A percentile compares a stretch with the other conserved stretches of the same genome.
Conservation (phyloP, 1,140 invertebrate species). For the Dendrolimus kikuchii region DNA sequence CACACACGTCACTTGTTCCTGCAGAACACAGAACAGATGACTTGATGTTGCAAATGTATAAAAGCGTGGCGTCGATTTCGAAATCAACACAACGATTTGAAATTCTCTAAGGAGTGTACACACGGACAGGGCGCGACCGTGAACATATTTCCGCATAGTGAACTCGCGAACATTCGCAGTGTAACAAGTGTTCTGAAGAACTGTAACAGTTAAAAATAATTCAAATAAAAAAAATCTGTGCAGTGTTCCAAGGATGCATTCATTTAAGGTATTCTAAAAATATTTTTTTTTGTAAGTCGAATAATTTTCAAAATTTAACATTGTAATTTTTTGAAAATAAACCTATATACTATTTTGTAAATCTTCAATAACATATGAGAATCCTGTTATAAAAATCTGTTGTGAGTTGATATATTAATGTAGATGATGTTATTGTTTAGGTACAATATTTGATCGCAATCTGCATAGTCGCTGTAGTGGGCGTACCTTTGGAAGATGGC, state of each 20-base stretch:
- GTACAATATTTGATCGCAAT: constrained; percentile 44
- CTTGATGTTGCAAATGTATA: constrained; percentile 69
- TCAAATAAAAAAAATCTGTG: constrained; percentile 17
- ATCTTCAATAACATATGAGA: neutral
- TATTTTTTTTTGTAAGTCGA: constrained; percentile 11
- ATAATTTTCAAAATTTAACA: too few species aligned
- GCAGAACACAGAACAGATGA: constrained; percentile 51
- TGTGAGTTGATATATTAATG: constrained; percentile 1
- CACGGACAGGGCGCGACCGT: constrained; percentile 35
- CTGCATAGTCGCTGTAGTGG: constrained; percentile 41
- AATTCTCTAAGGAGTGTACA: constrained; percentile 60
- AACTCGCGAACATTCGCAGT: constrained; percentile 33
- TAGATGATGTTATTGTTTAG: constrained; percentile 16
- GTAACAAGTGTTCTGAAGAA: constrained; percentile 41
- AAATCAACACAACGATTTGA: constrained; percentile 68
- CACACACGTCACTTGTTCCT: constrained; percentile 27
- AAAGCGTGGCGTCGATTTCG: constrained; percentile 67
- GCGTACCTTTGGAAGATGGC: constrained; percentile 45
- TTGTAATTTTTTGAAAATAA: too few species aligned
- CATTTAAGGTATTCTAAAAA: constrained; percentile 30
- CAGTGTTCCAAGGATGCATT: constrained; percentile 47
- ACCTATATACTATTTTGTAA: too few species aligned
- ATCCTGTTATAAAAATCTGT: neutral
- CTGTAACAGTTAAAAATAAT: constrained; percentile 37
- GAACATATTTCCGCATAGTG: constrained; percentile 55